These are phyloP conservation scores for Atethmia centrago DNA, from an alignment of 2,888 invertebrate genomes.

Conservation along the genomic window DNA sequence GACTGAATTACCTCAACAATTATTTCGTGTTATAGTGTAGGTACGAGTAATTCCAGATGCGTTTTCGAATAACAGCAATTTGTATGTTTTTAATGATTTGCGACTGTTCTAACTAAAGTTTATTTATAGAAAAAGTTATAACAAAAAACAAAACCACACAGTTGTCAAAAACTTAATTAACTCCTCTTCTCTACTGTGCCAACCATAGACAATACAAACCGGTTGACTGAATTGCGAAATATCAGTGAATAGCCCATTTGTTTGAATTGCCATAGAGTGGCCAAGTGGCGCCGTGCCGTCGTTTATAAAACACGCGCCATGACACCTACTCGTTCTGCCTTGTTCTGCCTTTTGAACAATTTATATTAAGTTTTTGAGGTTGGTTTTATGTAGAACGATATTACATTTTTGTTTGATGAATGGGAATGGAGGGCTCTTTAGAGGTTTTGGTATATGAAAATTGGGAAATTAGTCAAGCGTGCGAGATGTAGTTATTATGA, in stretches of 20 bases:
- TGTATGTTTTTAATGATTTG: too few species aligned
- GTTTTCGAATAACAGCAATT: too few species aligned
- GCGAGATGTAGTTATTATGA: too few species aligned
- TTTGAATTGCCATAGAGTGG: slow-evolving; percentile 76
- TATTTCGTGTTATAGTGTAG: too few species aligned
- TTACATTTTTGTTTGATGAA: slow-evolving; percentile 53
- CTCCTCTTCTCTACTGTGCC: slow-evolving; percentile 34
- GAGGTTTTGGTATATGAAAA: background rate
- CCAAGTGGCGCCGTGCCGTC: slow-evolving; percentile 82
- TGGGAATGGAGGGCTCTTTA: background rate
- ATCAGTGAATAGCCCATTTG: slow-evolving; percentile 73
- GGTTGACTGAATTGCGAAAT: slow-evolving; percentile 62
- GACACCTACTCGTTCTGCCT: slow-evolving; percentile 63
- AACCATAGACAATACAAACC: slow-evolving; percentile 54
- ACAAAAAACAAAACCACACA: slow-evolving; percentile 27
- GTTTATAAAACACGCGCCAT: slow-evolving; percentile 81
- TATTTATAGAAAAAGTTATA: background rate
- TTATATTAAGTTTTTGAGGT: slow-evolving; percentile 48
- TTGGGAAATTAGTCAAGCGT: background rate
- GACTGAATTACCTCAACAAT: too few species aligned
- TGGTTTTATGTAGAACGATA: slow-evolving; percentile 51
- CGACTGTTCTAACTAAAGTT: too few species aligned
- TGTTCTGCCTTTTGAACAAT: slow-evolving; percentile 57
- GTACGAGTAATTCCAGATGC: too few species aligned
- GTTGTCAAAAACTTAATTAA: slow-evolving; percentile 55